Percentiles rank a stretch among this genome's conserved stretches.
Conservation (phyloP, 2,113 vertebrate species). For the Mugil cephalus region DNA sequence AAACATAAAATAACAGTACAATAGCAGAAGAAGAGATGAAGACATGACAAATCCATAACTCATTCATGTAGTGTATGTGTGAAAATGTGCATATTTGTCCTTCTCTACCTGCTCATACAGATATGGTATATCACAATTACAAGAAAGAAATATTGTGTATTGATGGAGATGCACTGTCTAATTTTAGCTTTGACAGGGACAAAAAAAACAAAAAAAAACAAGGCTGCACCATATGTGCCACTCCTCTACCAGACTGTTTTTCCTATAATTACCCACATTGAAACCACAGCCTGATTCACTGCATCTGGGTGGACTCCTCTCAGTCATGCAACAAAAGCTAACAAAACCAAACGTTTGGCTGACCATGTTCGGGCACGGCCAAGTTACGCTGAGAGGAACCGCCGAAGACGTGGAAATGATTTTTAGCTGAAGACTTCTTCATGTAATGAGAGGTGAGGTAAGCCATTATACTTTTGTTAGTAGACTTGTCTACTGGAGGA, state of each 20-base stretch:
- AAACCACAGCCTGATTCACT: constrained; percentile 15
- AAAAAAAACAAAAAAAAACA: too few relatives aligned
- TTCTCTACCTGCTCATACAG: constrained; percentile 16
- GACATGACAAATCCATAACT: constrained; percentile 28
- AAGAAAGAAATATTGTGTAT: constrained; percentile 21
- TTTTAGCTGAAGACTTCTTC: constrained; percentile 1
- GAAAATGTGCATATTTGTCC: not conserved
- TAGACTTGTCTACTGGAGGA: not conserved
- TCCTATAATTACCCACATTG: constrained; percentile 54
- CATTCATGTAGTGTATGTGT: not conserved
- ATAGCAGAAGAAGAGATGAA: not conserved
- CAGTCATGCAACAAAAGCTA: not conserved
- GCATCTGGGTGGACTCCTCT: constrained; percentile 36
- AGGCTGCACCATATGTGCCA: constrained; percentile 30
- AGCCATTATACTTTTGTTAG: not conserved
- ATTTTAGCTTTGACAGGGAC: constrained; percentile 25
- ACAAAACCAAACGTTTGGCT: constrained; percentile 7
- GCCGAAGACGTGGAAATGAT: constrained; percentile 2
- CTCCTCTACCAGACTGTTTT: constrained; percentile 32
- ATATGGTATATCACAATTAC: not conserved
- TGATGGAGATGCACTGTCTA: constrained; percentile 28
- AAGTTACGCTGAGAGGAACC: not conserved
- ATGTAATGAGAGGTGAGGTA: constrained; percentile 47
- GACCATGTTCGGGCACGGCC: constrained; percentile 1
- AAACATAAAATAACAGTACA: not conserved